Percentiles rank a stretch among this genome's conserved stretches.
phyloP scores from a whole-genome alignment of 2,888 invertebrate genomes.

The Timema podura region DNA sequence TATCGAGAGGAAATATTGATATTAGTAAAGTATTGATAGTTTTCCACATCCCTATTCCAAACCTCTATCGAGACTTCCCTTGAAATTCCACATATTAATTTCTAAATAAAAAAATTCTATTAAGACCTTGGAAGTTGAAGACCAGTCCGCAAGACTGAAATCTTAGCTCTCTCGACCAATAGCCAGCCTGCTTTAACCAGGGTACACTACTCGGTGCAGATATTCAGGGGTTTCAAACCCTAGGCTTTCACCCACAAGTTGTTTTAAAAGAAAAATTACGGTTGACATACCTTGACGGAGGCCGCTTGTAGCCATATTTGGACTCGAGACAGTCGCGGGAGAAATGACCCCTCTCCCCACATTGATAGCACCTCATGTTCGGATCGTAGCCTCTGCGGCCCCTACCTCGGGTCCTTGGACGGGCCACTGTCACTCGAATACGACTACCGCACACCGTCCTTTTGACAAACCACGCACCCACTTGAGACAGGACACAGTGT shows the following conservation, averaged over 20 bases:
- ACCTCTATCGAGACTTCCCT: too few species aligned
- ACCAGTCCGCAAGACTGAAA: too few species aligned
- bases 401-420: conserved; percentile 49
- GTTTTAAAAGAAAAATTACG: background rate
- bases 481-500: too few species aligned
- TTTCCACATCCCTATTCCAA: too few species aligned
- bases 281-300: conserved; percentile 32
- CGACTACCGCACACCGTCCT: conserved; percentile 51
- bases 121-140: too few species aligned
- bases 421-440: conserved; percentile 52
- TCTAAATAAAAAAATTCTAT: too few species aligned
- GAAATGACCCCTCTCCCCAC: conserved; percentile 55
- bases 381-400: conserved; percentile 51
- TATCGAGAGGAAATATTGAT: too few species aligned
- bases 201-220: background rate
- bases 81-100: too few species aligned
- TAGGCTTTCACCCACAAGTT: background rate
- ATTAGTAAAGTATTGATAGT: too few species aligned
- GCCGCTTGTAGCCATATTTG: conserved; percentile 38
- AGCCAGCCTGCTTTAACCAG: too few species aligned
- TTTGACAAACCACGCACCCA: conserved; percentile 20
- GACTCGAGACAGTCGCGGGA: conserved; percentile 52
- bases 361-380: conserved; percentile 55
- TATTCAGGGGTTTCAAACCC: background rate
- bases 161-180: too few species aligned